These are phyloP conservation scores for Ambastaia sidthimunki DNA, from an alignment of 2,797 vertebrate genomes.

Conservation along the genomic window DNA sequence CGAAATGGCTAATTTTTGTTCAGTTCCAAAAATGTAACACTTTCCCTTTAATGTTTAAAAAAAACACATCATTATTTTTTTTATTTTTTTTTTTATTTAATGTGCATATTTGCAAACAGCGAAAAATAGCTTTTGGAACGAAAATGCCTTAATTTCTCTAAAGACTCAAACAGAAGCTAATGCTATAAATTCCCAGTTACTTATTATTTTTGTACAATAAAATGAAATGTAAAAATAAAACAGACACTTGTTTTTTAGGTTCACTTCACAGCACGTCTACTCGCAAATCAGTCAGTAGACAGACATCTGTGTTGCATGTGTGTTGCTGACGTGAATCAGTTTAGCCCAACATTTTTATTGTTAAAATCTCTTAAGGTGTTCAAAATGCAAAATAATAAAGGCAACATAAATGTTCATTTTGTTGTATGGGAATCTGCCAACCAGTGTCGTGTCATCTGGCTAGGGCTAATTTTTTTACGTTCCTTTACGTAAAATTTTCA, in stretches of 20 bases:
- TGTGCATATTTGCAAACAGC: neutral
- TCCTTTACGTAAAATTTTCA: no score
- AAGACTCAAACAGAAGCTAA: neutral
- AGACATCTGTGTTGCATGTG: slow-evolving; percentile 9
- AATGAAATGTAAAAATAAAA: slow-evolving; percentile 2
- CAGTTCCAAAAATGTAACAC: no score
- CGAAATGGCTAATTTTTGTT: no score
- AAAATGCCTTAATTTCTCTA: neutral
- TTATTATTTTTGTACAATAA: slow-evolving; percentile 19
- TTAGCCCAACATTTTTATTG: neutral
- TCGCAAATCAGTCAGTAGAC: slow-evolving; percentile 11
- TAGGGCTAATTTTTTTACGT: no score
- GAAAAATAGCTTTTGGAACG: neutral
- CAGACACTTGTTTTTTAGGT: slow-evolving; percentile 20
- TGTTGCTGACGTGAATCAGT: neutral
- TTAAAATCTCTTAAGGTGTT: neutral
- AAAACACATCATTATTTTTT: no score
- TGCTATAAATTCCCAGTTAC: neutral
- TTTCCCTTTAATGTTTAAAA: no score
- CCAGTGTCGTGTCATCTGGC: neutral
- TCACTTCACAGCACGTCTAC: neutral
- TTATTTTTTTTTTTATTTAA: neutral
- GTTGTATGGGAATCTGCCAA: neutral
- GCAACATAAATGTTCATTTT: neutral
- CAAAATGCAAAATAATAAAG: neutral